Evolutionary conservation across 2,797 vertebrate genomes (phyloP).

Genomic region (Diplodus sargus): DNA sequence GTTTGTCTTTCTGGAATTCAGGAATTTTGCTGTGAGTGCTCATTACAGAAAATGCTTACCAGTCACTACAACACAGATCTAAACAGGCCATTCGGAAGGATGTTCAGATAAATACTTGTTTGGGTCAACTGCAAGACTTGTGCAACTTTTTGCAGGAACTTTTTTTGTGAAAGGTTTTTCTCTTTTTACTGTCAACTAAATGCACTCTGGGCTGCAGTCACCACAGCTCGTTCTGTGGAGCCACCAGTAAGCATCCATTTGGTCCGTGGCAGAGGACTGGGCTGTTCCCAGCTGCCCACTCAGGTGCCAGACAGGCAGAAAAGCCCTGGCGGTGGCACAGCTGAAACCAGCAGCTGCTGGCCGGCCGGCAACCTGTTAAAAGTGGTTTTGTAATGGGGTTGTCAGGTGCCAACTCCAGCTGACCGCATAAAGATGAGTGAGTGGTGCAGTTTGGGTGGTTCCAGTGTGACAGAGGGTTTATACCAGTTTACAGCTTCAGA

Average conservation of each 20-base stretch:
- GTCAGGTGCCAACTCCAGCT: conserved; percentile 59
- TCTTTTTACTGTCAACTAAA: background rate
- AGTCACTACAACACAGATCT: background rate
- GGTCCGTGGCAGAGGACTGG: conserved; percentile 14
- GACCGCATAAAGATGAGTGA: conserved; percentile 63
- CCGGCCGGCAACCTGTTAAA: conserved; percentile 58
- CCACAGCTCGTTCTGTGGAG: conserved; percentile 18
- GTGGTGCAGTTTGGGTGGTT: conserved; percentile 28
- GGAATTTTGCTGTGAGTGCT: background rate
- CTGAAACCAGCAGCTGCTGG: conserved; percentile 66
- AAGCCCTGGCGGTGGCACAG: conserved; percentile 18
- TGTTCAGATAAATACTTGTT: background rate
- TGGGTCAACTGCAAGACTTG: background rate
- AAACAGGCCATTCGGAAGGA: background rate
- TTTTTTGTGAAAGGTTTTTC: background rate
- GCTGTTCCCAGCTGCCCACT: conserved; percentile 38
- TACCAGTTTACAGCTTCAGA: conserved; percentile 16
- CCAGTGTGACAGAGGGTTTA: conserved; percentile 26
- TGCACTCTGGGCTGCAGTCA: conserved; percentile 13
- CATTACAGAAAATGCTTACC: background rate
- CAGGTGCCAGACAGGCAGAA: conserved; percentile 52
- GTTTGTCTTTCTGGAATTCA: background rate
- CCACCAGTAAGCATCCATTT: conserved; percentile 29
- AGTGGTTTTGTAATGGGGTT: conserved; percentile 55
- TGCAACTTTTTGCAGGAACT: background rate